Conservation (phyloP, 1,140 invertebrate species). For the Bombus huntii region DNA sequence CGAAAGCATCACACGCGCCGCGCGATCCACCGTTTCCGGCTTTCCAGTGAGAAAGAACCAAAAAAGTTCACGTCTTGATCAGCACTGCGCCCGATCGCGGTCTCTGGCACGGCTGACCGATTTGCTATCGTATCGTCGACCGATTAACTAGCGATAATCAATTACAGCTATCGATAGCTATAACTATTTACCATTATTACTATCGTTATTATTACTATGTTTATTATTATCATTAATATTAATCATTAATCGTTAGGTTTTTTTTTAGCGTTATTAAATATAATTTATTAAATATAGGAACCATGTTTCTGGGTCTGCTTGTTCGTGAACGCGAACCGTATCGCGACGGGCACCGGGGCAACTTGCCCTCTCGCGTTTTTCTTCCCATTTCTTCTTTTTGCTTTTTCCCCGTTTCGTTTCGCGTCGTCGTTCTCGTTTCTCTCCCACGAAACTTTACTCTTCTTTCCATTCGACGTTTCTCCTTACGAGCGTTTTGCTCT, state of each 20-base stretch:
- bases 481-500: background rate
- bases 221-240: slow-evolving; percentile 70
- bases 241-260: slow-evolving; percentile 71
- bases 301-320: slow-evolving; percentile 80
- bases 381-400: background rate
- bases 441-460: background rate
- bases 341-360: slow-evolving; percentile 62
- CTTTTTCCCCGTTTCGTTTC: background rate
- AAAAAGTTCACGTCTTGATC: slow-evolving; percentile 19
- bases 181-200: slow-evolving; percentile 67
- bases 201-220: slow-evolving; percentile 73
- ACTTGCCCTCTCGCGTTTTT: background rate
- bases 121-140: slow-evolving; percentile 35
- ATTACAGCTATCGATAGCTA: slow-evolving; percentile 74
- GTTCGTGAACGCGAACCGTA: slow-evolving; percentile 59
- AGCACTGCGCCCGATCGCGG: slow-evolving; percentile 28
- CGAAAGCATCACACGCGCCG: background rate
- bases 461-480: background rate
- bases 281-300: slow-evolving; percentile 82
- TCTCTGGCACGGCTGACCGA: slow-evolving; percentile 18
- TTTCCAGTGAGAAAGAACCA: slow-evolving; percentile 1
- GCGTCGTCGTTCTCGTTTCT: background rate
- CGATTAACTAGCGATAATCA: slow-evolving; percentile 68
- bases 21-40: background rate
- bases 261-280: slow-evolving; percentile 77